Evolutionary conservation across 1,140 invertebrate genomes (phyloP).

Genomic region (Aricia agestis): DNA sequence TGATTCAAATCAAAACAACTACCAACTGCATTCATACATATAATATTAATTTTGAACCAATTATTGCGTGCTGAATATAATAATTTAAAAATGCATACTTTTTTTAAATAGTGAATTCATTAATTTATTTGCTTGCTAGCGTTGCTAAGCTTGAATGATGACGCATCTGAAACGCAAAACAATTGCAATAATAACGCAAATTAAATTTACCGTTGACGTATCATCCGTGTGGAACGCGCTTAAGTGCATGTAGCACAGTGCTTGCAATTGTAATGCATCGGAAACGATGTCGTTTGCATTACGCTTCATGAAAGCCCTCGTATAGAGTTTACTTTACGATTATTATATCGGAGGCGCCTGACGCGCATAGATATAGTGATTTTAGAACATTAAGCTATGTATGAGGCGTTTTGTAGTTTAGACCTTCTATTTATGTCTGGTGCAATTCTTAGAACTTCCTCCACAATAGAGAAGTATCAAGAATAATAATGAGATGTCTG

Average conservation of each 20-base stretch:
- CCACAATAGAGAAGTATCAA: no score
- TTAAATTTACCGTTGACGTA: neutral
- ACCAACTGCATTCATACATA: neutral
- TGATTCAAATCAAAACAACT: neutral
- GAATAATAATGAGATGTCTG: no score
- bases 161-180: neutral
- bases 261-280: constrained; percentile 35
- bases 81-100: no score
- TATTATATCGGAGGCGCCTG: constrained; percentile 34
- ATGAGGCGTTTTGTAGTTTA: neutral
- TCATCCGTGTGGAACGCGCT: constrained; percentile 21
- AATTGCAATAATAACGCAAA: neutral
- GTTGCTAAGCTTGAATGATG: no score
- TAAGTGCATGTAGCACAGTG: constrained; percentile 32
- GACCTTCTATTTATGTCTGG: neutral
- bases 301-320: constrained; percentile 37
- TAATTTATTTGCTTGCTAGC: no score
- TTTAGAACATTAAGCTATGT: constrained; percentile 19
- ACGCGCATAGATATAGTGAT: constrained; percentile 34
- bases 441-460: neutral
- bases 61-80: neutral
- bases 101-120: no score
- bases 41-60: neutral
- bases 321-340: constrained; percentile 40
- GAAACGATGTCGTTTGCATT: constrained; percentile 34